Percentiles rank a stretch among this genome's conserved stretches.
Evolutionary conservation across 2,888 invertebrate genomes (phyloP).

Genomic region (Epirrita christyi): DNA sequence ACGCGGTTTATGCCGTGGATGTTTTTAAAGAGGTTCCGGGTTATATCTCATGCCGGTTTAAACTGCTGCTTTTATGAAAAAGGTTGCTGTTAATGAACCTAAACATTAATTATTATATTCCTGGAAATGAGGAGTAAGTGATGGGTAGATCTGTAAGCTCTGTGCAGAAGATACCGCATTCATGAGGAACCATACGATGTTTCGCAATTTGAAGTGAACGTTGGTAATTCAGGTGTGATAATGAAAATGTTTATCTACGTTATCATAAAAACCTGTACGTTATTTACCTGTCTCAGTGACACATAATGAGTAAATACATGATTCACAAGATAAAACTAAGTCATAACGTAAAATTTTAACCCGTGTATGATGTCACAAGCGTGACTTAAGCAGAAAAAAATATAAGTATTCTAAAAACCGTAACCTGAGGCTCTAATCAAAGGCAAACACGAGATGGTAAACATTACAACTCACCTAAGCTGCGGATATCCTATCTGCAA

Average conservation of each 20-base stretch:
- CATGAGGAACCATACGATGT: background rate
- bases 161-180: no score
- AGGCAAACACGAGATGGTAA: slow-evolving; percentile 57
- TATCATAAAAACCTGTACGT: slow-evolving; percentile 25
- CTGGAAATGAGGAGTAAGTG: no score
- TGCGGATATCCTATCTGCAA: slow-evolving; percentile 71
- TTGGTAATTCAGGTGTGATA: slow-evolving; percentile 5
- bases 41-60: no score
- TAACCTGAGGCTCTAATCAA: slow-evolving; percentile 66
- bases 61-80: no score
- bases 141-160: no score
- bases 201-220: background rate
- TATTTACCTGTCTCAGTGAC: slow-evolving; percentile 36
- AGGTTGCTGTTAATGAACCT: no score
- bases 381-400: slow-evolving; percentile 44
- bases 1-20: no score
- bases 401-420: slow-evolving; percentile 32
- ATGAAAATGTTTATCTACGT: slow-evolving; percentile 20
- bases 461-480: slow-evolving; percentile 64
- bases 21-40: no score
- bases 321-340: slow-evolving; percentile 38
- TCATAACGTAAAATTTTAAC: slow-evolving; percentile 42
- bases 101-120: no score
- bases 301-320: slow-evolving; percentile 41
- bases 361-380: slow-evolving; percentile 49